These are phyloP conservation scores for Crocidura indochinensis DNA, from an alignment of 2,797 vertebrate genomes.

Conservation along the genomic window DNA sequence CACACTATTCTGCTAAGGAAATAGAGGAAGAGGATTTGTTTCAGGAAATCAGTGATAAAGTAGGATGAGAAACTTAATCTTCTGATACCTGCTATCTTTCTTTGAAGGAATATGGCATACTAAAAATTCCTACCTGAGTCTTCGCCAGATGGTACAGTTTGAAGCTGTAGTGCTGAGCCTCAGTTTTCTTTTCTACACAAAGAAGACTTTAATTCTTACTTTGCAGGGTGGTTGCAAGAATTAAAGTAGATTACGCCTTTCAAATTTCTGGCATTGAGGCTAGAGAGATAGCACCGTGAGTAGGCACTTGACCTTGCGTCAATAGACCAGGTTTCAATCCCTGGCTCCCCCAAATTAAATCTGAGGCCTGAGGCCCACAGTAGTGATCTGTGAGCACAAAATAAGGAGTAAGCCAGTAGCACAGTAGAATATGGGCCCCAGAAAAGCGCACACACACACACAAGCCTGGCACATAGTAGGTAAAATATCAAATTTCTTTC, in stretches of 20 bases:
- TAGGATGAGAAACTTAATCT: constrained; percentile 71
- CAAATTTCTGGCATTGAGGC: not conserved
- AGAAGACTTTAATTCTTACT: constrained; percentile 48
- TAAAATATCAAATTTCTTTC: constrained; percentile 36
- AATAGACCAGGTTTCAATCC: too few species aligned
- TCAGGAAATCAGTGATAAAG: constrained; percentile 79
- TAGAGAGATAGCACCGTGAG: too few species aligned
- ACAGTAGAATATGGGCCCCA: too few species aligned
- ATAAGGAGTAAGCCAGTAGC: too few species aligned
- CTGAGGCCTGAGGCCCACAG: too few species aligned
- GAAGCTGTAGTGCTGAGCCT: constrained; percentile 41
- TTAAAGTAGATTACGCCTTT: constrained; percentile 53
- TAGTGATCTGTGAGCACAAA: too few species aligned
- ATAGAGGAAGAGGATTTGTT: constrained; percentile 75
- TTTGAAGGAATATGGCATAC: constrained; percentile 58
- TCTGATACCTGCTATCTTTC: constrained; percentile 80
- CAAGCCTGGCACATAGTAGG: not conserved
- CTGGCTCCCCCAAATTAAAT: too few species aligned
- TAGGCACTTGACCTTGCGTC: too few species aligned
- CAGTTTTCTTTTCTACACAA: constrained; percentile 56
- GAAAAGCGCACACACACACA: too few species aligned
- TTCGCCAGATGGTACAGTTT: constrained; percentile 40
- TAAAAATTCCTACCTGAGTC: constrained; percentile 72
- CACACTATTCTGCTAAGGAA: constrained; percentile 69
- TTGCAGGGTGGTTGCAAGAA: constrained; percentile 44